phyloP scores from a whole-genome alignment of 2,888 invertebrate species.

The Phyllotreta striolata region DNA sequence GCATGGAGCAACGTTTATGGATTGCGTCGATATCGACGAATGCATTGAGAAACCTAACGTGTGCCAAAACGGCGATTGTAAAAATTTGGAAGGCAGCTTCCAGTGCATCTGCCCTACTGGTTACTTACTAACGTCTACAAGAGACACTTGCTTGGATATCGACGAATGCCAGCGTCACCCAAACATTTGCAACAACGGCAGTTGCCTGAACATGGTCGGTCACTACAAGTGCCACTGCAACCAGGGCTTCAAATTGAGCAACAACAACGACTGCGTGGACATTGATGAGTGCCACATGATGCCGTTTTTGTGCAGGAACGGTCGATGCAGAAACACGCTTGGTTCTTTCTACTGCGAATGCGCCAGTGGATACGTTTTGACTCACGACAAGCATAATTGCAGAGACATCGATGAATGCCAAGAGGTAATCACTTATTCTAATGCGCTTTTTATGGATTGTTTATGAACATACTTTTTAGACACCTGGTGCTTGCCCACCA shows the following conservation, averaged over 20 bases:
- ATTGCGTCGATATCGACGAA: slow-evolving; percentile 77
- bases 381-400: slow-evolving; percentile 79
- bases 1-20: slow-evolving; percentile 64
- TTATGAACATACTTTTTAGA: slow-evolving; percentile 56
- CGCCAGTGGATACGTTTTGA: slow-evolving; percentile 78
- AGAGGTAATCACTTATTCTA: slow-evolving; percentile 62
- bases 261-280: slow-evolving; percentile 81
- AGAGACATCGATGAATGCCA: slow-evolving; percentile 81
- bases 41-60: slow-evolving; percentile 73
- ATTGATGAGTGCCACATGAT: slow-evolving; percentile 86
- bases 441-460: neutral
- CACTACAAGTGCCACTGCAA: slow-evolving; percentile 79
- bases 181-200: slow-evolving; percentile 79
- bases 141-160: slow-evolving; percentile 75
- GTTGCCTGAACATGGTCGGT: slow-evolving; percentile 76
- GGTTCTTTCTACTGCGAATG: slow-evolving; percentile 86
- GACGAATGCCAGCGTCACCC: slow-evolving; percentile 78
- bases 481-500: slow-evolving; percentile 67
- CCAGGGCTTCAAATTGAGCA: slow-evolving; percentile 77
- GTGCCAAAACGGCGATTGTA: slow-evolving; percentile 80
- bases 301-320: slow-evolving; percentile 86
- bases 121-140: slow-evolving; percentile 71
- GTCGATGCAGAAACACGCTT: slow-evolving; percentile 80
- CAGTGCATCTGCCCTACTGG: slow-evolving; percentile 81
- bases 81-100: slow-evolving; percentile 80